Conservation (phyloP, 2,113 vertebrate species). For the Thomomys bottae region DNA sequence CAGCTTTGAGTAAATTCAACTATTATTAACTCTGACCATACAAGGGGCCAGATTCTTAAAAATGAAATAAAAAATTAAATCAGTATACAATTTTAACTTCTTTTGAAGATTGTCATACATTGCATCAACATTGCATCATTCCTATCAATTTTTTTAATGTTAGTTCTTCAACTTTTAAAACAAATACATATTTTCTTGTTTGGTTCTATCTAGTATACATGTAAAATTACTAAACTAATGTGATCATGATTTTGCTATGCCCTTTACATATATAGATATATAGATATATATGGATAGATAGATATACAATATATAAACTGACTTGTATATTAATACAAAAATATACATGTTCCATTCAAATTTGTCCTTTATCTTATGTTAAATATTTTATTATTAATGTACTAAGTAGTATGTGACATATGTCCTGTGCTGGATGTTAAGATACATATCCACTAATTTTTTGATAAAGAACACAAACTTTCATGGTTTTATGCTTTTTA, state of each 20-base stretch:
- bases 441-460: background rate
- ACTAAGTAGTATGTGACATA: background rate
- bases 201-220: background rate
- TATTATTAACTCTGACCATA: background rate
- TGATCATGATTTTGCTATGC: no score
- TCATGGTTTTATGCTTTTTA: background rate
- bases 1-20: background rate
- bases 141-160: background rate
- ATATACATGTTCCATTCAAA: no score
- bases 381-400: background rate
- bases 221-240: fast-evolving
- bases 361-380: background rate
- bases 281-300: no score
- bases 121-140: background rate
- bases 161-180: background rate
- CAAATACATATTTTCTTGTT: background rate
- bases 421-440: background rate
- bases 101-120: background rate
- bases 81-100: background rate
- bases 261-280: background rate
- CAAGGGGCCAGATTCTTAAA: no score
- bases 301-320: background rate
- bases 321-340: background rate
- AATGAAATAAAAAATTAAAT: background rate
- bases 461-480: background rate